phyloP scores from a whole-genome alignment of 2,797 vertebrate species.

The Microctenopoma lineatum region DNA sequence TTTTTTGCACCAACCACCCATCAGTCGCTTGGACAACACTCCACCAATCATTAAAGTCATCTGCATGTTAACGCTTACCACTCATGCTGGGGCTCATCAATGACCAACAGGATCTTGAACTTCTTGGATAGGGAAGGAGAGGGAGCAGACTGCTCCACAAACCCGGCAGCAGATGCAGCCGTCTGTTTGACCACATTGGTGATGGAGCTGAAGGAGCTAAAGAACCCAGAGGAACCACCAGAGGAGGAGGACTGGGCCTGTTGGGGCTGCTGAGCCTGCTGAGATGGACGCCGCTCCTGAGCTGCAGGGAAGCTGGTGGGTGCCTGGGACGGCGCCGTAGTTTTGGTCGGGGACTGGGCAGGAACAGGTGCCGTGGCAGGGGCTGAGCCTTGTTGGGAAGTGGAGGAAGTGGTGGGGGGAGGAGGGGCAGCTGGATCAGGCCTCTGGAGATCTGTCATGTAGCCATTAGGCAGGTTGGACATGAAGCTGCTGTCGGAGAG shows the following conservation, averaged over 20 bases:
- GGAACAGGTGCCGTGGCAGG: conserved; percentile 77
- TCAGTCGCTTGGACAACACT: conserved; percentile 27
- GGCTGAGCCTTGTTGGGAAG: conserved; percentile 69
- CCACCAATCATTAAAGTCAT: conserved; percentile 5
- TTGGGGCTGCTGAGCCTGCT: conserved; percentile 63
- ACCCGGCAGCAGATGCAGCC: conserved; percentile 89
- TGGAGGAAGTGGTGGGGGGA: conserved; percentile 77
- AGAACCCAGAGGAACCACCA: conserved; percentile 89
- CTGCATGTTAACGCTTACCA: conserved; percentile 85
- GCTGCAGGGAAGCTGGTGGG: conserved; percentile 81
- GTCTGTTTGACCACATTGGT: conserved; percentile 97
- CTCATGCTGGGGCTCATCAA: conserved; percentile 94
- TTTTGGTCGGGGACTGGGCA: conserved; percentile 87
- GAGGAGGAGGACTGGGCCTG: conserved; percentile 80
- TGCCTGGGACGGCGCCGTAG: conserved; percentile 65
- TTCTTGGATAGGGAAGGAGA: conserved; percentile 86
- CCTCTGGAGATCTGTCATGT: conserved; percentile 98
- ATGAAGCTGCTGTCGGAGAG: conserved; percentile 99
- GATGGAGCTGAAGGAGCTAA: conserved; percentile 98
- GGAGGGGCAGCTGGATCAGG: conserved; percentile 91
- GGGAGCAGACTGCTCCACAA: conserved; percentile 88
- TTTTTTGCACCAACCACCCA: conserved; percentile 17
- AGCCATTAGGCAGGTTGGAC: conserved; percentile 97
- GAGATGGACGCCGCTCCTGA: conserved; percentile 73
- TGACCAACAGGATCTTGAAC: conserved; percentile 94